These are phyloP conservation scores for Monopis laevigella DNA, from an alignment of 2,888 invertebrate genomes.

Conservation along the genomic window DNA sequence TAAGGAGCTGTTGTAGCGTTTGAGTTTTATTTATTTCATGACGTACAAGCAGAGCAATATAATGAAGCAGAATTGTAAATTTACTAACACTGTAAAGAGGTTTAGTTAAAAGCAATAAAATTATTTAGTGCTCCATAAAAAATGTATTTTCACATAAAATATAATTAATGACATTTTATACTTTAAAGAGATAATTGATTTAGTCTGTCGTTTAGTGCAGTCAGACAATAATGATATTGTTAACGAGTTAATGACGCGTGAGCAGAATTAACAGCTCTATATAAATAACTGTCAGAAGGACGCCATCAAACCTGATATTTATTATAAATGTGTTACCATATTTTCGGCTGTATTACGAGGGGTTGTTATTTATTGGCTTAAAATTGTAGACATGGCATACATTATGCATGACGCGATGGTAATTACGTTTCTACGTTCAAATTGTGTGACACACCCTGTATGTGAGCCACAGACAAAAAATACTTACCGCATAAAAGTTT, in stretches of 20 bases:
- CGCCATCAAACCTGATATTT: constrained; percentile 32
- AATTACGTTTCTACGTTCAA: constrained; percentile 35
- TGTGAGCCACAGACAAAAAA: neutral
- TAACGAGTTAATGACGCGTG: neutral
- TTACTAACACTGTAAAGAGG: too few species aligned
- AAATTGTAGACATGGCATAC: constrained; percentile 61
- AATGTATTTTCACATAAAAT: too few species aligned
- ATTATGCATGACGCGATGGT: constrained; percentile 50
- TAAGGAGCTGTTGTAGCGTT: constrained; percentile 28
- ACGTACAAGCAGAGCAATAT: too few species aligned
- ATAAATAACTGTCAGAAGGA: constrained; percentile 14
- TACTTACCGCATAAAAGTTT: neutral
- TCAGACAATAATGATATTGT: too few species aligned
- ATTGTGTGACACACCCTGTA: neutral
- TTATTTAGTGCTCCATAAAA: too few species aligned
- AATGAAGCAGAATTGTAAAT: too few species aligned
- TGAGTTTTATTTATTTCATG: too few species aligned
- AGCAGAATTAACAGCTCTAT: constrained; percentile 26
- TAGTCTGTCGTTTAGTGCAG: too few species aligned
- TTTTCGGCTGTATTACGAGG: constrained; percentile 49
- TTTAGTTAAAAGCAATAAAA: too few species aligned
- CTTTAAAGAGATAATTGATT: too few species aligned
- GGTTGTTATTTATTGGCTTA: constrained; percentile 60
- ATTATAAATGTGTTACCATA: constrained; percentile 58
- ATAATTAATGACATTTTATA: too few species aligned